phyloP scores from a whole-genome alignment of 1,140 invertebrate genomes.

The Drosophila sproati region DNA sequence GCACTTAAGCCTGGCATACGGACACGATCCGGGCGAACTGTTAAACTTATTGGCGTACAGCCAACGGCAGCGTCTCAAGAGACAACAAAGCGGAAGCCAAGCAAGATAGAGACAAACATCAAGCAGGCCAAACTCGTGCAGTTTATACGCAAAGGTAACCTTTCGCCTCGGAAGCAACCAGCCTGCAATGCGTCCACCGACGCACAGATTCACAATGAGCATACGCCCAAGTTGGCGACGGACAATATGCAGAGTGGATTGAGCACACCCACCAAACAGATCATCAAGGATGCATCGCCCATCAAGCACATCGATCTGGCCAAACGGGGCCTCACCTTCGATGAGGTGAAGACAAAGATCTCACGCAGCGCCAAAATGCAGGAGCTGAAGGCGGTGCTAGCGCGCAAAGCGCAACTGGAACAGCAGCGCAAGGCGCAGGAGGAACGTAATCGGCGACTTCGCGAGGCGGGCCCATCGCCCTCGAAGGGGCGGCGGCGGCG shows the following conservation, averaged over 20 bases:
- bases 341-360: constrained; percentile 88
- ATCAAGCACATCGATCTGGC: constrained; percentile 83
- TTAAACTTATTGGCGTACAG: constrained; percentile 72
- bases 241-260: constrained; percentile 69
- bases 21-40: constrained; percentile 70
- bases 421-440: constrained; percentile 78
- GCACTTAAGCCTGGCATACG: constrained; percentile 69
- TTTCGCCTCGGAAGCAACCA: constrained; percentile 72
- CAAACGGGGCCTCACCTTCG: constrained; percentile 87
- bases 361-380: constrained; percentile 87
- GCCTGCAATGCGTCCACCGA: constrained; percentile 39
- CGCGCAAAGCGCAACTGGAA: constrained; percentile 85
- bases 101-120: constrained; percentile 58
- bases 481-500: constrained; percentile 51
- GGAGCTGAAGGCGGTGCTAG: constrained; percentile 88
- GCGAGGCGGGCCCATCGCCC: constrained; percentile 85
- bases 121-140: constrained; percentile 80
- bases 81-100: constrained; percentile 52
- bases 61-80: constrained; percentile 31
- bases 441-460: constrained; percentile 71
- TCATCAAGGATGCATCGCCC: constrained; percentile 69
- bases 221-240: constrained; percentile 55
- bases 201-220: constrained; percentile 50
- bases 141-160: constrained; percentile 74
- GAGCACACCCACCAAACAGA: constrained; percentile 82